Conservation (phyloP, 1,140 invertebrate species). For the Portunus trituberculatus region DNA sequence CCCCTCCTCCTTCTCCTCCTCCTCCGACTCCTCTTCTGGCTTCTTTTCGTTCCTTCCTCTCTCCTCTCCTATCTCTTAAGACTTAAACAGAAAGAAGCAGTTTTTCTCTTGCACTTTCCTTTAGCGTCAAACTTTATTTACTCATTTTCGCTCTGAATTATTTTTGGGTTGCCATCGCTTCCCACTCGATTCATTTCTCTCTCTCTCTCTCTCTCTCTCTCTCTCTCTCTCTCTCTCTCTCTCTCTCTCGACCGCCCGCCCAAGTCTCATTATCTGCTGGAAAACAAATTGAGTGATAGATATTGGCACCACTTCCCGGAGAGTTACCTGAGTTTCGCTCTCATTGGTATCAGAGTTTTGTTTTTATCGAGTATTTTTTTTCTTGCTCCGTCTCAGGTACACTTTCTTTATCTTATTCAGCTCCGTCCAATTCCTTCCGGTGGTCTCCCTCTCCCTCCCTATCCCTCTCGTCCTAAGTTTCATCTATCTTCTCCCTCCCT, state of each 20-base stretch:
- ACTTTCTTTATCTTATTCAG: slow-evolving; percentile 2
- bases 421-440: neutral
- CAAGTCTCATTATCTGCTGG: slow-evolving; percentile 2
- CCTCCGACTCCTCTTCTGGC: neutral
- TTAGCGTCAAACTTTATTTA: no score
- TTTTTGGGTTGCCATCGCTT: no score
- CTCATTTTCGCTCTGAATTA: no score
- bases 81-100: no score
- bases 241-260: neutral
- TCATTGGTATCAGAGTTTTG: neutral
- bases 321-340: neutral
- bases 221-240: slow-evolving; percentile 20
- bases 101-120: no score
- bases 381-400: neutral
- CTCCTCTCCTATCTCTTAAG: neutral
- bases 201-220: slow-evolving; percentile 20
- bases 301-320: neutral
- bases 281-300: slow-evolving; percentile 24
- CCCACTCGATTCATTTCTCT: neutral
- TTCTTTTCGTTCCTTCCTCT: neutral
- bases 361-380: neutral
- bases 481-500: neutral
- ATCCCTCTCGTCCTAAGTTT: neutral
- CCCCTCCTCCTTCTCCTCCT: neutral
- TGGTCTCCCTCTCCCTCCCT: neutral